Percentiles rank a stretch among this genome's conserved stretches.
These are phyloP conservation scores for Watsonalla cultraria DNA, from an alignment of 2,888 invertebrate species.

Conservation along the genomic window DNA sequence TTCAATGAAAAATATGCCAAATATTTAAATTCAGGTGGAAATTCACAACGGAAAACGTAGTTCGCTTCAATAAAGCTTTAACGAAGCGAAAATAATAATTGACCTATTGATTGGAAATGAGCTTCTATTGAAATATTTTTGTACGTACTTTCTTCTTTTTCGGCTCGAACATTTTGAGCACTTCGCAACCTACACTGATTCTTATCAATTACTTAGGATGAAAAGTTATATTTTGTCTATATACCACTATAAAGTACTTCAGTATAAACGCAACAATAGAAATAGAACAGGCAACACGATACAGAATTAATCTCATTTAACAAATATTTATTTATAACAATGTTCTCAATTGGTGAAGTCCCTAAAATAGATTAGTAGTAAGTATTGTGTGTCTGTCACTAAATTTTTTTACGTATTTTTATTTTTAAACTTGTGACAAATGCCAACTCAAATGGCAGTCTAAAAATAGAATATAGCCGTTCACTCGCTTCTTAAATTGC, in stretches of 20 bases:
- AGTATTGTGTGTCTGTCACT: neutral
- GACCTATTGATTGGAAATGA: too few relatives aligned
- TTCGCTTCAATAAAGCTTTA: neutral
- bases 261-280: neutral
- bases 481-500: neutral
- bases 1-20: constrained; percentile 17
- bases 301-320: neutral
- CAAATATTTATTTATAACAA: neutral
- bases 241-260: too few relatives aligned
- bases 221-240: too few relatives aligned
- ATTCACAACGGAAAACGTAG: neutral
- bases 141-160: too few relatives aligned
- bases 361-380: neutral
- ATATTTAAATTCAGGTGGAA: neutral
- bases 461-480: neutral
- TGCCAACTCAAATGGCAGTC: neutral
- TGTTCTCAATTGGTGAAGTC: neutral
- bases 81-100: too few relatives aligned
- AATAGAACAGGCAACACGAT: neutral
- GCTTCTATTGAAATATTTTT: too few relatives aligned
- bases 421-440: neutral
- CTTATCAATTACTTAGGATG: too few relatives aligned
- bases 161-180: too few relatives aligned
- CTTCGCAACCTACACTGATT: too few relatives aligned
- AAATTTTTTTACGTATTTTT: neutral